Percentiles rank a stretch among this genome's conserved stretches.
phyloP scores from a whole-genome alignment of 2,797 vertebrate genomes.

The Sphenopsis melanotis region DNA sequence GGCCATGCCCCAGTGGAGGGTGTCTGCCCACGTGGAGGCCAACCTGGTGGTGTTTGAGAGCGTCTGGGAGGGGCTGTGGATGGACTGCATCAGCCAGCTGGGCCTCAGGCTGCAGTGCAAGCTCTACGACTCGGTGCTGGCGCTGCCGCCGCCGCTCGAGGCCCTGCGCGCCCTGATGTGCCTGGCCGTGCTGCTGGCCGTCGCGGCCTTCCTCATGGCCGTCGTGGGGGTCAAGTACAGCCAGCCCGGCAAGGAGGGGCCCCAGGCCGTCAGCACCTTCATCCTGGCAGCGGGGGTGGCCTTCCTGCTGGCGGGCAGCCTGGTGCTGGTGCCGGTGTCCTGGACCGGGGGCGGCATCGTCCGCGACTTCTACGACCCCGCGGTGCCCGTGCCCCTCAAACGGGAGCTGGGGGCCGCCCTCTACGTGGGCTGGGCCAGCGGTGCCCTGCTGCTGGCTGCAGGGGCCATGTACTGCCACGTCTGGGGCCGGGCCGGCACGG shows the following conservation, averaged over 20 bases:
- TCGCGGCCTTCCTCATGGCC: constrained; percentile 79
- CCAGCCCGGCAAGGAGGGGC: constrained; percentile 65
- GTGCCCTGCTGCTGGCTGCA: constrained; percentile 75
- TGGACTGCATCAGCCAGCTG: constrained; percentile 87
- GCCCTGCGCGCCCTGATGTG: constrained; percentile 88
- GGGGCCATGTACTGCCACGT: constrained; percentile 71
- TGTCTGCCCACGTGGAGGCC: constrained; percentile 87
- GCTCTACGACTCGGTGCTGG: constrained; percentile 76
- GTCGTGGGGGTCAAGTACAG: constrained; percentile 82
- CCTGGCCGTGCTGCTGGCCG: constrained; percentile 63
- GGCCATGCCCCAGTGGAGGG: constrained; percentile 92
- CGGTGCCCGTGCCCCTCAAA: constrained; percentile 79
- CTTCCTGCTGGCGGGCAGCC: constrained; percentile 68
- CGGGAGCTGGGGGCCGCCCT: constrained; percentile 91
- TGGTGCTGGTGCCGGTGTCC: constrained; percentile 85
- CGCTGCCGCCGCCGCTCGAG: constrained; percentile 75
- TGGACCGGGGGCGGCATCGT: constrained; percentile 88
- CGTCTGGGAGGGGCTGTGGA: constrained; percentile 92
- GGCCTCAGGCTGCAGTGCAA: constrained; percentile 80
- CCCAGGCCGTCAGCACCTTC: constrained; percentile 68
- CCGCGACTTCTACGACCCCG: constrained; percentile 85
- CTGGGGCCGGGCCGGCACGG: constrained; percentile 50
- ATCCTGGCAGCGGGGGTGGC: not conserved
- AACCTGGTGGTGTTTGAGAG: constrained; percentile 93
- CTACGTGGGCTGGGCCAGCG: constrained; percentile 88